Evolutionary conservation across 30 jellyfish, hydroid and myxozoan species (phyloP).

Genomic region (Nemopilema nomurai): DNA sequence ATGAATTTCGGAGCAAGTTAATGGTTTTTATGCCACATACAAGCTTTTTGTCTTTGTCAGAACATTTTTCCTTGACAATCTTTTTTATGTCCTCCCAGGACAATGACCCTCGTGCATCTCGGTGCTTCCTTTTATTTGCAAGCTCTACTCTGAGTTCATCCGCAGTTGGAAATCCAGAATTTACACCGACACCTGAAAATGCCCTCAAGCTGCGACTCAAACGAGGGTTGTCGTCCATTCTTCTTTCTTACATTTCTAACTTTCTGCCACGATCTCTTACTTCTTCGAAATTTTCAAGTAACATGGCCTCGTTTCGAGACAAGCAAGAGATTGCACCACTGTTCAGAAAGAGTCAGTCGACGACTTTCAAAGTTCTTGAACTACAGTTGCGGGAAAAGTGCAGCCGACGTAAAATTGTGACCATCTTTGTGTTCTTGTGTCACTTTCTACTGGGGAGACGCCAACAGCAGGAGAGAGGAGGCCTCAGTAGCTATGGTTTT

Average conservation of each 20-base stretch:
- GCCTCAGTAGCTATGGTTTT: no score
- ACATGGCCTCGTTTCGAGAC: background rate
- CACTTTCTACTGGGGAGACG: no score
- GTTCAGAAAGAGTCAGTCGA: no score
- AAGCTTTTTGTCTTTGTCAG: slow-evolving; percentile 28
- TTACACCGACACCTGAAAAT: slow-evolving; percentile 65
- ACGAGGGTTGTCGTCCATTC: slow-evolving; percentile 79
- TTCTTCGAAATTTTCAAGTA: background rate
- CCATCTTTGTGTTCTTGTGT: no score
- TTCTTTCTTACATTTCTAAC: background rate
- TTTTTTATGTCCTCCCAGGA: slow-evolving; percentile 70
- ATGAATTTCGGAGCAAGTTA: no score
- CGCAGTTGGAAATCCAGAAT: slow-evolving; percentile 42
- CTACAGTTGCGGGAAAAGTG: no score
- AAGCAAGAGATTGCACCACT: no score
- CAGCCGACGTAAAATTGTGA: no score
- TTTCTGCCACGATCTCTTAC: background rate
- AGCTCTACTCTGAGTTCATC: slow-evolving; percentile 70
- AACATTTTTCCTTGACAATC: slow-evolving; percentile 25
- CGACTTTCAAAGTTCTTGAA: no score
- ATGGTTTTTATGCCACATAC: no score
- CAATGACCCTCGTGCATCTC: slow-evolving; percentile 20
- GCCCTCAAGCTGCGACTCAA: slow-evolving; percentile 86
- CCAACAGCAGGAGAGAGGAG: no score
- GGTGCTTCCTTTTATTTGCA: slow-evolving; percentile 33